Percentiles rank a stretch among this genome's conserved stretches.
Conservation (phyloP, 2,888 invertebrate genomes). For the Frankliniella fusca region DNA sequence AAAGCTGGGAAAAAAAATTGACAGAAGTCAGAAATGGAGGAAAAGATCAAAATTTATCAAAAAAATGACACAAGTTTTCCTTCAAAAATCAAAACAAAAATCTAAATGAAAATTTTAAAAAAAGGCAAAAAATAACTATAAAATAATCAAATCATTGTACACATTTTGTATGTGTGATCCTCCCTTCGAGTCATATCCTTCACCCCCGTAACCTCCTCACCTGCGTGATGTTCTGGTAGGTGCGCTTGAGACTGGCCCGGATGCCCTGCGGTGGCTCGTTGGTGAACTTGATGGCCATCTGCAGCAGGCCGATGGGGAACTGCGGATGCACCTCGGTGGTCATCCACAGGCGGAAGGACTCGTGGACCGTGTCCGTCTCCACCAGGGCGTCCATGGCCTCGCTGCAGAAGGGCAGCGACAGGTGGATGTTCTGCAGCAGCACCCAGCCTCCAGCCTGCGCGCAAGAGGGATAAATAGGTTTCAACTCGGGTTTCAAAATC, state of each 20-base stretch:
- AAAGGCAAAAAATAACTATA: too few relatives aligned
- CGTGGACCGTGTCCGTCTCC: slow-evolving; percentile 77
- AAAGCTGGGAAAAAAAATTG: too few relatives aligned
- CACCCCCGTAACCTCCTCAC: slow-evolving; percentile 41
- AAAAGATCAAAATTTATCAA: too few relatives aligned
- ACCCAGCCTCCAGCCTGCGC: slow-evolving; percentile 79
- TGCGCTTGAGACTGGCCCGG: slow-evolving; percentile 86
- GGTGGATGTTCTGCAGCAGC: slow-evolving; percentile 88
- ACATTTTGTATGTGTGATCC: neutral
- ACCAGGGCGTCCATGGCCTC: slow-evolving; percentile 87
- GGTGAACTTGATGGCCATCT: slow-evolving; percentile 93
- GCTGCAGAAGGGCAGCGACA: slow-evolving; percentile 90
- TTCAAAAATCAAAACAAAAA: too few relatives aligned
- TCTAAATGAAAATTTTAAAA: too few relatives aligned
- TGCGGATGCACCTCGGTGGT: slow-evolving; percentile 91
- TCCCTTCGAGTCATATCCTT: too few relatives aligned
- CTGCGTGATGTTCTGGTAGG: slow-evolving; percentile 81
- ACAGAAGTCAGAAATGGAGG: too few relatives aligned
- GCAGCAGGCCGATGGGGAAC: slow-evolving; percentile 79
- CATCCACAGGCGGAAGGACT: slow-evolving; percentile 84
- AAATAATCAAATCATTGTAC: too few relatives aligned
- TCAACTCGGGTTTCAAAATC: too few relatives aligned
- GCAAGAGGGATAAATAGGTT: too few relatives aligned
- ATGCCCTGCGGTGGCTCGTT: slow-evolving; percentile 97
- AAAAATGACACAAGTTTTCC: too few relatives aligned